Conservation (phyloP, 2,113 vertebrate genomes). For the Carassius carassius region DNA sequence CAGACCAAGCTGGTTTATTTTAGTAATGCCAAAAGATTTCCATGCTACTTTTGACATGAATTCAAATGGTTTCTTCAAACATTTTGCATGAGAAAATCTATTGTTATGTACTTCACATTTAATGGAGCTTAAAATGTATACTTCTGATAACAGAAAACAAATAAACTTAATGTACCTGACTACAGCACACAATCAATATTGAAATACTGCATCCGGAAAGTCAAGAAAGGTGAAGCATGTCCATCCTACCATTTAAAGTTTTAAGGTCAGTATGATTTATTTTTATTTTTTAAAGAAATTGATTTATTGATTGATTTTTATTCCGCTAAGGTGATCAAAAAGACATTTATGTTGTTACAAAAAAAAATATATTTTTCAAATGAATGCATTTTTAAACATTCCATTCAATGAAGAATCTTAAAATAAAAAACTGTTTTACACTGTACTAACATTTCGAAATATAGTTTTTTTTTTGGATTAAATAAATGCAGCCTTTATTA, state of each 20-base stretch:
- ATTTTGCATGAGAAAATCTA: background rate
- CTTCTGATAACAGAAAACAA: constrained; percentile 1
- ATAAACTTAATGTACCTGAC: background rate
- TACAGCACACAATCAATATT: background rate
- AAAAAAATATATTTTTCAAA: background rate
- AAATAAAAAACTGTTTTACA: too few relatives aligned
- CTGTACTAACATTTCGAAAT: background rate
- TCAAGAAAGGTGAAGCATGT: background rate
- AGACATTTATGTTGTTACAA: too few relatives aligned
- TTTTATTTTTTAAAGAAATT: background rate
- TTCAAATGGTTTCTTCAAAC: background rate
- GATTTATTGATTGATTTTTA: background rate
- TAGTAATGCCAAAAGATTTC: background rate
- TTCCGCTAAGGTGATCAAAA: background rate
- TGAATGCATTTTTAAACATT: background rate
- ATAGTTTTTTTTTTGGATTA: background rate
- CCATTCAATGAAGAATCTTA: background rate
- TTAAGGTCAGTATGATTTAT: background rate
- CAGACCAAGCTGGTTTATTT: constrained; percentile 23
- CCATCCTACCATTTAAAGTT: background rate
- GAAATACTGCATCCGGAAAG: background rate
- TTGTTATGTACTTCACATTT: constrained; percentile 10
- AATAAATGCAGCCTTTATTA: background rate
- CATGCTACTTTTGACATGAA: background rate
- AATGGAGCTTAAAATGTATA: background rate